Percentiles rank a stretch among this genome's conserved stretches.
phyloP scores from a whole-genome alignment of 2,113 vertebrate species.

The Ictalurus furcatus region DNA sequence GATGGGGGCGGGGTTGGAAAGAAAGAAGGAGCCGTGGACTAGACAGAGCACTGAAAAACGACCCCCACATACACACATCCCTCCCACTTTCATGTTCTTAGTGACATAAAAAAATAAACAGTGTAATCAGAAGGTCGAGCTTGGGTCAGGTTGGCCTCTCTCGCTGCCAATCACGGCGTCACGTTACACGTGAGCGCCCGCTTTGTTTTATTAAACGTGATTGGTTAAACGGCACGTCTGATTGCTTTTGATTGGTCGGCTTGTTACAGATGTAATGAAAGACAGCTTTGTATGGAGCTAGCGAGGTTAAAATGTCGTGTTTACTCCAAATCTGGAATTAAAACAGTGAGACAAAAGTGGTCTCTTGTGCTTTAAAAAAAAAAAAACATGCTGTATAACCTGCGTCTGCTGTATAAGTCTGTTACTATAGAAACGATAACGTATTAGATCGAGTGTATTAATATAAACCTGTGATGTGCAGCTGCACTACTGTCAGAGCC shows the following conservation, averaged over 20 bases:
- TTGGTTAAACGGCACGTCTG: constrained; percentile 1
- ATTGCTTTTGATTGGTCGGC: constrained; percentile 20
- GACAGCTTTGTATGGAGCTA: not conserved
- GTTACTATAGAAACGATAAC: not conserved
- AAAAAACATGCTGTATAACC: too few species aligned
- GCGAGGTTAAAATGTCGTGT: not conserved
- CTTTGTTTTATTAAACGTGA: constrained; percentile 31
- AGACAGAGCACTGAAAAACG: constrained; percentile 2
- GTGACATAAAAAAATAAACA: constrained; percentile 71
- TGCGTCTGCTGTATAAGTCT: not conserved
- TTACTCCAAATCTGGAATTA: not conserved
- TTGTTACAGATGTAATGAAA: not conserved
- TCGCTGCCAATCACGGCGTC: constrained; percentile 64
- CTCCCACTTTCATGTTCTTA: constrained; percentile 40
- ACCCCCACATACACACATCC: constrained; percentile 9
- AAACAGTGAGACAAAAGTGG: not conserved
- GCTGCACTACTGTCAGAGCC: not conserved
- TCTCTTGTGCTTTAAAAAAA: not conserved
- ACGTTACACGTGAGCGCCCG: constrained; percentile 24
- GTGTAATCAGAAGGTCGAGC: constrained; percentile 64
- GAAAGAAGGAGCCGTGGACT: not conserved
- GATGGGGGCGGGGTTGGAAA: not conserved
- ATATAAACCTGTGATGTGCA: not conserved
- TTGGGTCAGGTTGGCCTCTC: constrained; percentile 59
- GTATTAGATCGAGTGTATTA: not conserved